These are phyloP conservation scores for Melopsittacus undulatus DNA, from an alignment of 2,797 vertebrate species.

Conservation along the genomic window DNA sequence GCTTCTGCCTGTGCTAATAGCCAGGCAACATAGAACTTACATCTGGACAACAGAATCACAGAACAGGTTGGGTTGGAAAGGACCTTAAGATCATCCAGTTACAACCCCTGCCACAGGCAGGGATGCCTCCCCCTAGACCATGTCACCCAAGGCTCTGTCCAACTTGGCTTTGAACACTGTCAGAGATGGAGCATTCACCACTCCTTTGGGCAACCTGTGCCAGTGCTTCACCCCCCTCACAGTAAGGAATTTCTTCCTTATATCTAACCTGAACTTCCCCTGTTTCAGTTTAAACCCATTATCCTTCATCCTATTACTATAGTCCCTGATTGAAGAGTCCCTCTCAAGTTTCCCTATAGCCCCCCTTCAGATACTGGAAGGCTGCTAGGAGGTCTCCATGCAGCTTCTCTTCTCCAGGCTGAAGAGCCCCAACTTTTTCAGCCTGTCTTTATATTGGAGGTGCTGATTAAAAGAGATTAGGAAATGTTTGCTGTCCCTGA, in stretches of 20 bases:
- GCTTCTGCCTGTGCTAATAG: neutral
- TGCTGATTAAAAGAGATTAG: neutral
- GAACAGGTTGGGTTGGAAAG: neutral
- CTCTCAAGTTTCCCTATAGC: neutral
- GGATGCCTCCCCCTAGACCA: neutral
- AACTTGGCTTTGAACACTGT: neutral
- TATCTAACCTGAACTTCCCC: neutral
- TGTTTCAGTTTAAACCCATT: neutral
- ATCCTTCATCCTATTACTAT: neutral
- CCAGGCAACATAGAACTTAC: fast-evolving
- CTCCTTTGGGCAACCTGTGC: neutral
- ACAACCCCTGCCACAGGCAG: neutral
- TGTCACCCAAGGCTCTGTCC: neutral
- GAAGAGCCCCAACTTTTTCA: neutral
- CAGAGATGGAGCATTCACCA: neutral
- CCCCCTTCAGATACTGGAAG: neutral
- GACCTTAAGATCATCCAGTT: neutral
- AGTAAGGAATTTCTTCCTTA: neutral
- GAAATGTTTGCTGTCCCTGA: neutral
- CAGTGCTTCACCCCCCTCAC: neutral
- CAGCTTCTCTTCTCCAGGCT: neutral
- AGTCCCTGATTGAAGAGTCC: neutral
- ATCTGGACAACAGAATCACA: neutral
- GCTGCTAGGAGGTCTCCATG: neutral
- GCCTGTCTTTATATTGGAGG: neutral